Evolutionary conservation across 2,888 invertebrate species (phyloP).

Genomic region (Amiota mariae): DNA sequence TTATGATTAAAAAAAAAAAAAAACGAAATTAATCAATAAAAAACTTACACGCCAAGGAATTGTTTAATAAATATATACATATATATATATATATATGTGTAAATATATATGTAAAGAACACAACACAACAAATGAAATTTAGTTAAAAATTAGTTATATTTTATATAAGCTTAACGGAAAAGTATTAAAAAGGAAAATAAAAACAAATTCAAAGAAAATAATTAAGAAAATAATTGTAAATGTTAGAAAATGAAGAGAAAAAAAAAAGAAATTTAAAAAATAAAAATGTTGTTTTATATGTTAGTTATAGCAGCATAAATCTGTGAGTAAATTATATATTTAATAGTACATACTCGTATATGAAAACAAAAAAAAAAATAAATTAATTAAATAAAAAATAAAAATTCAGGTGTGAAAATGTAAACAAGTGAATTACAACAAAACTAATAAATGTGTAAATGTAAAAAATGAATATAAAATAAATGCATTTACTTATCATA

Average conservation of each 20-base stretch:
- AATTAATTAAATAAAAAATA: conserved; percentile 29
- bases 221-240: conserved; percentile 25
- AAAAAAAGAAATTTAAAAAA: conserved; percentile 29
- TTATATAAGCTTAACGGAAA: conserved; percentile 44
- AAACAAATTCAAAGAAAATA: conserved; percentile 26
- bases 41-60: conserved; percentile 70
- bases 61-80: conserved; percentile 57
- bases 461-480: conserved; percentile 45
- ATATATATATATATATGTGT: too few species aligned
- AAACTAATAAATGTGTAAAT: conserved; percentile 20
- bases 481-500: conserved; percentile 49
- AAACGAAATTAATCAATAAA: conserved; percentile 39
- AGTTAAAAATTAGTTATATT: conserved; percentile 43
- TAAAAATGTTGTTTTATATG: conserved; percentile 44
- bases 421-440: conserved; percentile 28
- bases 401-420: conserved; percentile 31
- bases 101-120: conserved; percentile 21
- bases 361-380: conserved; percentile 21
- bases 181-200: conserved; percentile 29
- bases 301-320: conserved; percentile 28
- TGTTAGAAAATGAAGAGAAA: conserved; percentile 28
- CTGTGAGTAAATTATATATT: conserved; percentile 34
- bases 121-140: conserved; percentile 30
- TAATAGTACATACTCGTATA: too few species aligned
- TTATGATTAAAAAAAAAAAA: conserved; percentile 48